Base-by-base conservation (phyloP, 2,888 invertebrate genomes). In the Athalia circularis region DNA sequence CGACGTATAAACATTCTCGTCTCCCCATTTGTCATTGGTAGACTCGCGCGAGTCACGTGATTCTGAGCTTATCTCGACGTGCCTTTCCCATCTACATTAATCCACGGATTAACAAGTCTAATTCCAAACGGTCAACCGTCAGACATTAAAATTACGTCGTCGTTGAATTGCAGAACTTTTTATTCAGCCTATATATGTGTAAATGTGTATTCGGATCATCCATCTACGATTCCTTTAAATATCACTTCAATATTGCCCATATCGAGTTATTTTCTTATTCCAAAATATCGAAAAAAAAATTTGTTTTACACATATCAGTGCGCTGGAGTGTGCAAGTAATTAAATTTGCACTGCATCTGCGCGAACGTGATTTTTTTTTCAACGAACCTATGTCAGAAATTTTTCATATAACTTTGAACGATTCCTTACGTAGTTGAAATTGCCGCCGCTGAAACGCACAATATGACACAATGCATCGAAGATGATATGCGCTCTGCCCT, bases 21-120 rank as follows among this genome's bases (percentile, higher is more conserved):
- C 47, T 29, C 13, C 59, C 64, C 45, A 72, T 72, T 72, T 72
- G 57, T 59, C 59, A 72, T 47, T 48, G 57, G 72, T 59, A 43
- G 57, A 72, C 13, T 11, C 11, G 59, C 57, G 7, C 9, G n/a
- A 59, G 50, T 50, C 62, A 75, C 75, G 75, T 64, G 75, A 75
- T 62, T 62, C 29, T 50, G 50, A 29, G 75, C 75, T 75, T 75
- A 75, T 75, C 75, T 64, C 29, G 75, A 62, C 50, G 75, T 75
- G 43, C 75, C 52, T 75, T 75, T 15, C 29, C 61, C 75, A 75
- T 75, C 75, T 75, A 62, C 75, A 62, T 62, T 75, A 75, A 75
- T 75, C 75, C 75, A 43, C 48, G 75, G 75, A 75, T 75, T 75
- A 75, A 62, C 75, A 75, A 62, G 75, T 75, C 64, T 75, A 75